Evolutionary conservation across 2,797 vertebrate genomes (phyloP), one percentile per base, ranked within the genome.

Genomic region (Anguilla obscura): DNA sequence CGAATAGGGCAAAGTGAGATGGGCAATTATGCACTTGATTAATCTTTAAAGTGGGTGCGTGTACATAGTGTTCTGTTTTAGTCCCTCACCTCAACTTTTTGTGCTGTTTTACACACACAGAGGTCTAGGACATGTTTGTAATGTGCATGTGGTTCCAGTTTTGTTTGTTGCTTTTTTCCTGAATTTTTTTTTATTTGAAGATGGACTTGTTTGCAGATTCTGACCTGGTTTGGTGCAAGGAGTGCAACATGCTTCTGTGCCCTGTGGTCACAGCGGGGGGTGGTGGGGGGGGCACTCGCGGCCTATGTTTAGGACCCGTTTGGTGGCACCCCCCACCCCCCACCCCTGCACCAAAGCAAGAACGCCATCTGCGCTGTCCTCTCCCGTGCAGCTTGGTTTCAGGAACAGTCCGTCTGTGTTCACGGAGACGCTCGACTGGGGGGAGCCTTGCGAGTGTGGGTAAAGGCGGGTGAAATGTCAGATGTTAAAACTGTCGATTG

Each of bases 11-110:
- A 36, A 56, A 84, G 83, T 18, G n/a, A 52, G 50, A 84, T 58
- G 54, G 82, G 63, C 40, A 14, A 71, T 87, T 85, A 88, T 88
- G 83, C 63, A 84, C 66, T 84, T 54, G 52, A 74, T 85, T 74
- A 56, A 88, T 85, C n/a, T 71, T 30, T 85, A 40, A 83, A 54
- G 50, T 69, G 80, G 56, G 58, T 85, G 84, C 83, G 84, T 87
- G 86, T 84, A 84, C 30, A 30, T 87, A 66, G 40, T 87, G 7
- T 45, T 80, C 36, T 8, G 27, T 50, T 83, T 83, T 83, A 16
- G 58, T 69, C 79, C 79, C 52, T 54, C 30, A 16, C 50, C n/a
- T 30, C 54, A 48, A n/a, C 86, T 18, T 1, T 79, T 36, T 52
- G n/a, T 30, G 45, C 1, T 48, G 36, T 80, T 84, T 6, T 79